Evolutionary conservation across 2,888 invertebrate species (phyloP).

Genomic region (Barypeithes pellucidus): DNA sequence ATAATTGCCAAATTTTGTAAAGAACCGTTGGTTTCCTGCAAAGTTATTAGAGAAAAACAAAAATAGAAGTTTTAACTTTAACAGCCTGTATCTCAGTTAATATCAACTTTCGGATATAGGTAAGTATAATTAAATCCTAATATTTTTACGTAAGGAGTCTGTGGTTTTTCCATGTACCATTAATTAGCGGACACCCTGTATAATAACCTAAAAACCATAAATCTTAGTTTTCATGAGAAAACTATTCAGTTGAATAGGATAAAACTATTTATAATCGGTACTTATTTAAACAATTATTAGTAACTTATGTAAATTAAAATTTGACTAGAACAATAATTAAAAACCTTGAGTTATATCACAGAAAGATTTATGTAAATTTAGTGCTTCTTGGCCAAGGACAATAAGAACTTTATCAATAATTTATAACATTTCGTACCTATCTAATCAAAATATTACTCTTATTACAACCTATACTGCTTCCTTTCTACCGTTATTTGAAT

Average conservation of each 20-base stretch:
- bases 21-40: too few relatives aligned
- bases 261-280: constrained; percentile 1
- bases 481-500: neutral
- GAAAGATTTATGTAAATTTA: constrained; percentile 5
- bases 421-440: neutral
- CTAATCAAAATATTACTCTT: neutral
- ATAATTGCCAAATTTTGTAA: too few relatives aligned
- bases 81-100: too few relatives aligned
- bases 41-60: too few relatives aligned
- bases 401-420: constrained; percentile 5
- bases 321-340: constrained; percentile 9
- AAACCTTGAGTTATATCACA: constrained; percentile 6
- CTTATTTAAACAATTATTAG: neutral
- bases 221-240: neutral
- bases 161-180: too few relatives aligned
- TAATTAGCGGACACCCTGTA: too few relatives aligned
- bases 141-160: too few relatives aligned
- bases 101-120: too few relatives aligned
- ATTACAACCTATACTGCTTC: neutral
- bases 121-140: too few relatives aligned
- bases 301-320: neutral
- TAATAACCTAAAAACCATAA: too few relatives aligned
- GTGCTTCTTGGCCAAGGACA: neutral
- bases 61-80: too few relatives aligned
- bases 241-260: neutral